A percentile compares a stretch with the other conserved stretches of the same genome.
Evolutionary conservation across 1,140 invertebrate genomes (phyloP).

Genomic region (Plutomurus gul): DNA sequence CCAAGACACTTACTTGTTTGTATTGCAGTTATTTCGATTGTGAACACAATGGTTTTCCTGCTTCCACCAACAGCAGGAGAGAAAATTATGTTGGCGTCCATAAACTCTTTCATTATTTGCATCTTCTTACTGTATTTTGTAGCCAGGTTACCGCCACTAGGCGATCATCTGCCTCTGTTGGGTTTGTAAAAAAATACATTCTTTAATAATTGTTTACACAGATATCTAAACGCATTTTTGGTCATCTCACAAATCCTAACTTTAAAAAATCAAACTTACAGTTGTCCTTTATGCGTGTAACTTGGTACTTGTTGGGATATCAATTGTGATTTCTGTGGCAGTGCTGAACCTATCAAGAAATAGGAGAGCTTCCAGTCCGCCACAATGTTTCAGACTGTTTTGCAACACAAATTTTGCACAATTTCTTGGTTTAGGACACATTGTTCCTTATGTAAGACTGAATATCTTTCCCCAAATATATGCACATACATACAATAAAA

Average conservation of each 20-base stretch:
- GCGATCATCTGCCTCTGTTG: slow-evolving; percentile 67
- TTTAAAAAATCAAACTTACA: slow-evolving; percentile 56
- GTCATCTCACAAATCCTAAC: neutral
- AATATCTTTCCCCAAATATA: neutral
- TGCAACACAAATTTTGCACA: slow-evolving; percentile 63
- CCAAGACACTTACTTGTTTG: slow-evolving; percentile 10
- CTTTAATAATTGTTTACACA: neutral
- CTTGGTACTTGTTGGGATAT: slow-evolving; percentile 65
- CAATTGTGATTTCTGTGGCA: slow-evolving; percentile 66
- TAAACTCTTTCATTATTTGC: slow-evolving; percentile 63
- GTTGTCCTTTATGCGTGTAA: slow-evolving; percentile 65
- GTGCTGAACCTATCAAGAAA: slow-evolving; percentile 65
- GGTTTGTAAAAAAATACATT: slow-evolving; percentile 62
- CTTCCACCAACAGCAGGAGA: slow-evolving; percentile 68
- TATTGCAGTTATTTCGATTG: slow-evolving; percentile 65
- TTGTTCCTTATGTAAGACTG: slow-evolving; percentile 50
- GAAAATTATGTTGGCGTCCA: slow-evolving; percentile 67
- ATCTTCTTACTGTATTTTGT: slow-evolving; percentile 69
- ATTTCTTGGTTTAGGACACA: slow-evolving; percentile 57
- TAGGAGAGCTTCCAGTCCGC: slow-evolving; percentile 61
- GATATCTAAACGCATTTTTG: neutral
- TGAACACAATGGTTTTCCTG: slow-evolving; percentile 68
- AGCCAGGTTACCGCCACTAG: slow-evolving; percentile 65
- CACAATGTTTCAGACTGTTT: slow-evolving; percentile 63
- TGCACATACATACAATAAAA: neutral